Evolutionary conservation across 92 coral and sea anemone genomes (phyloP), one percentile per base, ranked within the genome.

Genomic region (Anthopleura xanthogrammica): DNA sequence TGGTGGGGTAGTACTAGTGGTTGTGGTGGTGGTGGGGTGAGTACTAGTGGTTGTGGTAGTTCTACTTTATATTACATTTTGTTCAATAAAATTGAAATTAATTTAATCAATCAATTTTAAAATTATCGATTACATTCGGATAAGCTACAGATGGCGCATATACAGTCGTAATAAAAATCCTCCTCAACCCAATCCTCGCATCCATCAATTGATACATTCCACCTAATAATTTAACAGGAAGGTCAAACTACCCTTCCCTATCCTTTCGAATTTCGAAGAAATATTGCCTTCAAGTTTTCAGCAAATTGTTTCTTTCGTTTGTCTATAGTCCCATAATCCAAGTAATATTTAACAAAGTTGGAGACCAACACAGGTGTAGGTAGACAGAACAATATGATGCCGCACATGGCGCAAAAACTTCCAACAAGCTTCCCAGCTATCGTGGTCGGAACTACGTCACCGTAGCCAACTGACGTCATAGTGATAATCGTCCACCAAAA

Each of bases 401-500:
- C 99, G 66, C 93, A 72, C 88, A 96, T 84, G 3, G 99, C 98
- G 17, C 98, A 95, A 16, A 94, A 54, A 23, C 93, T 80, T 10
- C 94, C 98, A 11, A 96, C 94, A 14, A 94, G 56, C 48, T 91
- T 92, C 14, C 99, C 99, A 58, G 84, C 81, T 1, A 88, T 43
- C 36, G 98, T 96, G 23, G 74, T 70, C 13, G 99, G 99, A 6
- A 85, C 93, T 54, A 94, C 90, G 41, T 96, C 99, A 2, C 99
- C 99, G 60, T 96, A 96, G 0, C 99, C 99, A 5, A 96, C 99
- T 41, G 97, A 90, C 6, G 99, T 96, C 99, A 96, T 96, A 12
- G 99, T 96, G 62, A 96, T 94, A 14, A 96, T 85, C 9, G 93
- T 90, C 98, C 99, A 96, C 99, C 99, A 96, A 80, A 96, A 92